Conservation (phyloP, 2,888 invertebrate genomes). For the Clistopyga incitator region DNA sequence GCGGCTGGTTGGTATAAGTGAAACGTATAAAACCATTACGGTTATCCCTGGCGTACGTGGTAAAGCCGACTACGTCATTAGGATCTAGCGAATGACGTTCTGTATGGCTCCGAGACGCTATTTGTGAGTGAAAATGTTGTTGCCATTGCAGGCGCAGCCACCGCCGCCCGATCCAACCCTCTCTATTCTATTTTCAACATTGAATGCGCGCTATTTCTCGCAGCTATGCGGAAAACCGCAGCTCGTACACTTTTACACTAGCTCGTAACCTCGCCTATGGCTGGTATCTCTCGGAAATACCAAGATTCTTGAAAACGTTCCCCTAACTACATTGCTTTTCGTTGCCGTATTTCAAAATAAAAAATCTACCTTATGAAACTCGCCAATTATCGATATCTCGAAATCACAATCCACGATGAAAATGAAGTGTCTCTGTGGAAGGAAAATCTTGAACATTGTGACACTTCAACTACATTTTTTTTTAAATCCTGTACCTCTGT, state of each 20-base stretch:
- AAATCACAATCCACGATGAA: neutral
- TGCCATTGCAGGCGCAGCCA: conserved; percentile 25
- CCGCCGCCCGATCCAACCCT: conserved; percentile 31
- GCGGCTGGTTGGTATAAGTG: conserved; percentile 73
- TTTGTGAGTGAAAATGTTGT: conserved; percentile 52
- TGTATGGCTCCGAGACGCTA: conserved; percentile 42
- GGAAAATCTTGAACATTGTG: too few species aligned
- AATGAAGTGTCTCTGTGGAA: too few species aligned
- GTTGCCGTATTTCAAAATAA: neutral
- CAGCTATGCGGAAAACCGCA: neutral
- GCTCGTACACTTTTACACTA: neutral
- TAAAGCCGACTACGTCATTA: conserved; percentile 77
- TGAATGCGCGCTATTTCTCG: conserved; percentile 9
- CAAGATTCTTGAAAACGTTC: neutral
- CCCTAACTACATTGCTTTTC: neutral
- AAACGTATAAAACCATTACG: conserved; percentile 79
- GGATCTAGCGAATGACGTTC: conserved; percentile 73
- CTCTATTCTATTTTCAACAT: conserved; percentile 57
- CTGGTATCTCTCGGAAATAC: neutral
- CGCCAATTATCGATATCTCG: neutral
- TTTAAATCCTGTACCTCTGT: too few species aligned
- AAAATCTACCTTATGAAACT: neutral
- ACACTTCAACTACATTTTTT: too few species aligned
- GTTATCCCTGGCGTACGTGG: conserved; percentile 73
- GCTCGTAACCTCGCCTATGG: neutral